Conservation (phyloP, 2,113 vertebrate species). For the Recurvirostra avosetta region DNA sequence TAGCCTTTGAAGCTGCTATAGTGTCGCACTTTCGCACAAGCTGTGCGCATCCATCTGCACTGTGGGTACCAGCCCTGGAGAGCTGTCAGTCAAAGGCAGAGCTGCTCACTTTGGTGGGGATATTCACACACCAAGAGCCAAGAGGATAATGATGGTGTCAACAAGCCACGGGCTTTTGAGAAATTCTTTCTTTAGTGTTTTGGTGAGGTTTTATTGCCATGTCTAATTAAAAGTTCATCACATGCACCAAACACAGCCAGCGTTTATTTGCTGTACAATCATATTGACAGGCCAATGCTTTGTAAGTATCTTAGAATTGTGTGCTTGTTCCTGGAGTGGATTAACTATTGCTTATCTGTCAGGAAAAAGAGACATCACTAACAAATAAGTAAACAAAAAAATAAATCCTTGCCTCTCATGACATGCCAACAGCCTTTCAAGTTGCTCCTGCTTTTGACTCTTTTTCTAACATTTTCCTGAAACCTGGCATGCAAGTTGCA, state of each 20-base stretch:
- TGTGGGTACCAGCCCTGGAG: not conserved
- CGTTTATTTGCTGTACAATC: not conserved
- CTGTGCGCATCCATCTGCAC: not conserved
- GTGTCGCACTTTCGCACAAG: not conserved
- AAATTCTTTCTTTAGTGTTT: not conserved
- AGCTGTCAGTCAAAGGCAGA: rapidly evolving
- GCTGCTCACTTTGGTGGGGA: not conserved
- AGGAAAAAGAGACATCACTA: not conserved
- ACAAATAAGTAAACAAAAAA: not conserved
- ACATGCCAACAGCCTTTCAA: not conserved
- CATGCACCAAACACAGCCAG: not conserved
- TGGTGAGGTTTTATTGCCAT: not conserved
- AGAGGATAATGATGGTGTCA: not conserved
- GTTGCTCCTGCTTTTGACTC: not conserved
- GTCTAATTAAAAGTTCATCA: constrained; percentile 5
- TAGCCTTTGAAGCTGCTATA: not conserved
- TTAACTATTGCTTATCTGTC: not conserved
- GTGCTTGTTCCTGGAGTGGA: not conserved
- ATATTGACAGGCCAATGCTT: not conserved
- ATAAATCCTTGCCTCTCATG: not conserved
- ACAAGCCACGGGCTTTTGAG: not conserved
- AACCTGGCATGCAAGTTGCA: not conserved
- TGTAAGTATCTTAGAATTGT: not conserved
- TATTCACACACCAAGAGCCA: not conserved
- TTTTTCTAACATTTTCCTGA: not conserved